Base-by-base conservation (phyloP, 2,113 vertebrate species). In the Neopipo cinnamomea region DNA sequence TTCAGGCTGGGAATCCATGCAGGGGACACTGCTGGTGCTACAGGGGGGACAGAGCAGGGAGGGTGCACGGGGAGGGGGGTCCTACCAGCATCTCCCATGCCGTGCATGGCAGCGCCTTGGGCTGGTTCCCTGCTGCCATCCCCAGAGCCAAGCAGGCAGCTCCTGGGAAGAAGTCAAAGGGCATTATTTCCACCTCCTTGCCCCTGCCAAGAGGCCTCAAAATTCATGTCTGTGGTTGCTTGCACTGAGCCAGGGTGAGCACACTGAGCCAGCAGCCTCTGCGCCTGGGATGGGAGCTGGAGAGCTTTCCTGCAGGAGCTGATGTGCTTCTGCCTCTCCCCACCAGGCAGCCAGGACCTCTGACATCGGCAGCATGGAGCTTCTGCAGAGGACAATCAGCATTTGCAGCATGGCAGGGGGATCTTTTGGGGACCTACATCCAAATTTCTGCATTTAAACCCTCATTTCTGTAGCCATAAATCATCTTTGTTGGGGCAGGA, bases 171-270 rank as follows among this genome's bases (percentile, higher is more conserved):
- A 89, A 91, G 88, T 89, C 70, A 89, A 84, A 89, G 52, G 19
- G 22, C 47, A 63, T 93, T 89, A 93, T 68, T 96, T 94, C 78
- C 85, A 66, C 30, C 62, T 88, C 42, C 42, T 59, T 88, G 82
- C 24, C 2, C 1, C 62, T 52, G 74, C 53, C 12, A 9, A 82
- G 61, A 47, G 27, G 66, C 62, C 81, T 91, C 17, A 5, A 31
- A 49, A 78, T 90, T 65, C 88, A 61, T 35, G 53, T 56, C 67
- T 49, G 23, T 37, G 30, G 37, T 41, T 3, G 1, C 56, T 35
- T 30, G 21, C 12, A 6, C 25, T 19, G 19, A 85, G 71, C 17
- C 30, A 58, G 80, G 49, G 35, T 0, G 0, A 78, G 49, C 44
- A 77, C 37, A 3, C 4, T 37, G 50, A 88, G 46, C 22, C 65